These are phyloP conservation scores for Meloe dianella DNA, from an alignment of 2,888 invertebrate genomes.

Conservation along the genomic window DNA sequence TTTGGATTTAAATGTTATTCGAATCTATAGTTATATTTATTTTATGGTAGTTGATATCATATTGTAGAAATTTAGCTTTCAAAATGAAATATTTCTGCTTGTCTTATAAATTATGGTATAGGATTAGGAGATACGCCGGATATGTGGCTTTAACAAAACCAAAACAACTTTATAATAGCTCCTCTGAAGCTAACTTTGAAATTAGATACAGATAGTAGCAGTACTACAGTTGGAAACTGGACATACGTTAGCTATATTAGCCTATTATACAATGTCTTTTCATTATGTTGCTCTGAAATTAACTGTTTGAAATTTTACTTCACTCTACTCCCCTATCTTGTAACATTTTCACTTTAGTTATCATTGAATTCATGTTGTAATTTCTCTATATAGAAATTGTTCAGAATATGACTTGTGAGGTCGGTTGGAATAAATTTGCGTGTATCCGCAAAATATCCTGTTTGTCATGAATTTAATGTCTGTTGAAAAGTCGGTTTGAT, in stretches of 20 bases:
- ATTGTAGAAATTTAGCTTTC: background rate
- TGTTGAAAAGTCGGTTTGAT: background rate
- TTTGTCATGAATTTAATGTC: constrained; percentile 22
- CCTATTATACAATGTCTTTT: too few relatives aligned
- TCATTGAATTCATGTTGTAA: too few relatives aligned
- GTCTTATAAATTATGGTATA: background rate
- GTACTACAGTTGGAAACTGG: background rate
- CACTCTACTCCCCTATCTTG: background rate
- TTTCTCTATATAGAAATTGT: too few relatives aligned
- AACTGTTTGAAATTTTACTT: too few relatives aligned
- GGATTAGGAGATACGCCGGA: background rate
- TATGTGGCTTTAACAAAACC: background rate
- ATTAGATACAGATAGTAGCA: background rate
- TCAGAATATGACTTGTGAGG: constrained; percentile 14
- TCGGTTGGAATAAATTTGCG: constrained; percentile 21
- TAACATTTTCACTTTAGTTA: background rate
- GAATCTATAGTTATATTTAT: too few relatives aligned
- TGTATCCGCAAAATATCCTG: constrained; percentile 17
- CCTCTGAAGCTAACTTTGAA: background rate
- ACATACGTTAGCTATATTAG: background rate
- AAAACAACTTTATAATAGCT: constrained; percentile 10
- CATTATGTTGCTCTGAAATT: too few relatives aligned
- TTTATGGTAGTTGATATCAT: background rate
- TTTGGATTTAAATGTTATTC: too few relatives aligned
- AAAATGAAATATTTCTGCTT: background rate